Conservation (phyloP, 2,797 vertebrate genomes). For the Onychomys leucogaster region DNA sequence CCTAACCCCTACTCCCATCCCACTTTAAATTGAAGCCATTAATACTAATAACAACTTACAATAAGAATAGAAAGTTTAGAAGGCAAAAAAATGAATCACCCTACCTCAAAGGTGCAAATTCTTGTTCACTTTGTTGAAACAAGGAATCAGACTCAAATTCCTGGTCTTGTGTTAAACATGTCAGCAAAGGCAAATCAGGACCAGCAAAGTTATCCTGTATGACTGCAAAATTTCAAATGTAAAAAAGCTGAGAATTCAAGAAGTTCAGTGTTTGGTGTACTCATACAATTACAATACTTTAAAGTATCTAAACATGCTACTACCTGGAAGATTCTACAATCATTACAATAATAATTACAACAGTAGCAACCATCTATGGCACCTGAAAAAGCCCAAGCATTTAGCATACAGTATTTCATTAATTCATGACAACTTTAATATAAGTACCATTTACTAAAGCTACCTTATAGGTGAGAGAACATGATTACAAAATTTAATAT, state of each 20-base stretch:
- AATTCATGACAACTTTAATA: slow-evolving; percentile 4
- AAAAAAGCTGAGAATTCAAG: slow-evolving; percentile 47
- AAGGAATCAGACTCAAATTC: slow-evolving; percentile 87
- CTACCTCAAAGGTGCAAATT: slow-evolving; percentile 94
- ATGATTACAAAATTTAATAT: slow-evolving; percentile 8
- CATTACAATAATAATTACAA: slow-evolving; percentile 49
- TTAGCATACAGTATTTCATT: slow-evolving; percentile 3
- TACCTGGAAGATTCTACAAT: slow-evolving; percentile 46
- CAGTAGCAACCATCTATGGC: neutral
- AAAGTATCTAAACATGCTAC: slow-evolving; percentile 44
- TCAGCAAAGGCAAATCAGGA: slow-evolving; percentile 89
- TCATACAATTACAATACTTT: slow-evolving; percentile 61
- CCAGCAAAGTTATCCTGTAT: slow-evolving; percentile 91
- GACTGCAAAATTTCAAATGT: slow-evolving; percentile 86
- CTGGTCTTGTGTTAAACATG: slow-evolving; percentile 81
- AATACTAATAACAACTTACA: slow-evolving; percentile 54
- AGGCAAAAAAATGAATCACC: slow-evolving; percentile 55
- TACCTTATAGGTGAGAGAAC: neutral
- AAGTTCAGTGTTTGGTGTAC: slow-evolving; percentile 33
- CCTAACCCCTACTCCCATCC: neutral
- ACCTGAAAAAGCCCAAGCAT: neutral
- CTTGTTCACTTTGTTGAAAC: slow-evolving; percentile 89
- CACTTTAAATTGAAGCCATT: slow-evolving; percentile 47
- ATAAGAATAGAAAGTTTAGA: slow-evolving; percentile 24
- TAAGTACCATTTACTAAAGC: neutral